A percentile compares a stretch with the other conserved stretches of the same genome.
Evolutionary conservation across 1,140 invertebrate genomes (phyloP).

Genomic region (Meloidogyne floridensis): DNA sequence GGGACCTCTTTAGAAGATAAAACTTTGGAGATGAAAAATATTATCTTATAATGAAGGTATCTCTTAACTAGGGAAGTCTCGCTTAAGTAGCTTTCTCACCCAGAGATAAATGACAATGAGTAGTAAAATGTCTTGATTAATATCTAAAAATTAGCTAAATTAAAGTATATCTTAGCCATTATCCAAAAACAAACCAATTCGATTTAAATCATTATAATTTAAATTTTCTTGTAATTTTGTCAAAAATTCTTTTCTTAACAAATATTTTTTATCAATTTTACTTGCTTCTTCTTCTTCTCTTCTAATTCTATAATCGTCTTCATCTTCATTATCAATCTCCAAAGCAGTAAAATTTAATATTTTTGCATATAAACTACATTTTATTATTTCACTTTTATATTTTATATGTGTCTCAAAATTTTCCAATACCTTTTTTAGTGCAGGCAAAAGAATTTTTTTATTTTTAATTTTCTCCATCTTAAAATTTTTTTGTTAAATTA

Average conservation of each 20-base stretch:
- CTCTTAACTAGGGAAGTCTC: too few species aligned
- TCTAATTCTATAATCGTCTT: background rate
- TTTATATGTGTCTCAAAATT: background rate
- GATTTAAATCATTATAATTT: background rate
- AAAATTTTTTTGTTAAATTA: background rate
- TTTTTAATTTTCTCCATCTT: background rate
- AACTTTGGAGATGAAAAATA: too few species aligned
- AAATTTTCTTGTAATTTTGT: background rate
- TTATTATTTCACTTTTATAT: slow-evolving; percentile 10
- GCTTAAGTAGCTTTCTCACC: too few species aligned
- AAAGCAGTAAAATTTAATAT: slow-evolving; percentile 1
- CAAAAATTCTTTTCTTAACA: background rate
- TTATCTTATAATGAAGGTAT: too few species aligned
- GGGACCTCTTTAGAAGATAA: too few species aligned
- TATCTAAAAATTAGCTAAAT: too few species aligned
- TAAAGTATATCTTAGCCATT: too few species aligned
- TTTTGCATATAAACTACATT: slow-evolving; percentile 2
- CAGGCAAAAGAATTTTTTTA: background rate
- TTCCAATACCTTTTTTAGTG: background rate
- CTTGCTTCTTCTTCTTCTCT: background rate
- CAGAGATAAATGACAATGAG: too few species aligned
- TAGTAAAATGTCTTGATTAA: too few species aligned
- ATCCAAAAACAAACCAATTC: background rate
- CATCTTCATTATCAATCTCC: slow-evolving; percentile 1
- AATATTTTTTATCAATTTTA: background rate